Percentiles rank a stretch among this genome's conserved stretches.
phyloP scores from a whole-genome alignment of 2,888 invertebrate species.

The Clusia tigrina region DNA sequence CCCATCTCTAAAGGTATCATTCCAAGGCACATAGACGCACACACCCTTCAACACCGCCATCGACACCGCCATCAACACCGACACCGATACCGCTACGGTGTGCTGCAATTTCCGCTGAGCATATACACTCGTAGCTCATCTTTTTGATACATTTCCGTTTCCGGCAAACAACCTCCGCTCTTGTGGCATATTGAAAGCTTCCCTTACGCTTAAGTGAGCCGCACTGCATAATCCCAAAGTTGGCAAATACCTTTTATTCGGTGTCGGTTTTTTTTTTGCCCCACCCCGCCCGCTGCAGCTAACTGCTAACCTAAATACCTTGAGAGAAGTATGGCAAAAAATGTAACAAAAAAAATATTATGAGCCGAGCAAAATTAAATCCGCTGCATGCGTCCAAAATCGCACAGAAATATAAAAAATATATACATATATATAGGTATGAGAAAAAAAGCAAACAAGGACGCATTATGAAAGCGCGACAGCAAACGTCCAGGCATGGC shows the following conservation, averaged over 20 bases:
- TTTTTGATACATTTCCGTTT: neutral
- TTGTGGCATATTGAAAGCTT: neutral
- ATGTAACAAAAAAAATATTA: conserved; percentile 19
- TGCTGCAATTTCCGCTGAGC: conserved; percentile 49
- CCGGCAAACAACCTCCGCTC: neutral
- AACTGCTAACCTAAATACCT: conserved; percentile 1
- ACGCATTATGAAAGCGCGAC: conserved; percentile 49
- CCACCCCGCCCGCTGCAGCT: conserved; percentile 22
- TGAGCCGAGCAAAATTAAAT: conserved; percentile 20
- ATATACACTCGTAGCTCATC: neutral
- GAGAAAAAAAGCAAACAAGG: conserved; percentile 35
- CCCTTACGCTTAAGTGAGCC: conserved; percentile 45
- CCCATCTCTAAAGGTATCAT: too few relatives aligned
- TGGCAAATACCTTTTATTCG: conserved; percentile 5
- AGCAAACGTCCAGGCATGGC: conserved; percentile 52
- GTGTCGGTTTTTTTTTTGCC: neutral
- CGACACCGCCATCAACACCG: too few relatives aligned
- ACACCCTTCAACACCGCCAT: too few relatives aligned
- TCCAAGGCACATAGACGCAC: too few relatives aligned
- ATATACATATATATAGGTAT: too few relatives aligned
- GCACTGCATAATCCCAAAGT: conserved; percentile 43
- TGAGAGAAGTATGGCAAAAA: neutral
- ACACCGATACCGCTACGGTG: neutral
- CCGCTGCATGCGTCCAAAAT: neutral
- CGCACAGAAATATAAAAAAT: neutral